Evolutionary conservation across 2,888 invertebrate genomes (phyloP), one percentile per base, ranked within the genome.

Genomic region (Ecliptopera silaceata): DNA sequence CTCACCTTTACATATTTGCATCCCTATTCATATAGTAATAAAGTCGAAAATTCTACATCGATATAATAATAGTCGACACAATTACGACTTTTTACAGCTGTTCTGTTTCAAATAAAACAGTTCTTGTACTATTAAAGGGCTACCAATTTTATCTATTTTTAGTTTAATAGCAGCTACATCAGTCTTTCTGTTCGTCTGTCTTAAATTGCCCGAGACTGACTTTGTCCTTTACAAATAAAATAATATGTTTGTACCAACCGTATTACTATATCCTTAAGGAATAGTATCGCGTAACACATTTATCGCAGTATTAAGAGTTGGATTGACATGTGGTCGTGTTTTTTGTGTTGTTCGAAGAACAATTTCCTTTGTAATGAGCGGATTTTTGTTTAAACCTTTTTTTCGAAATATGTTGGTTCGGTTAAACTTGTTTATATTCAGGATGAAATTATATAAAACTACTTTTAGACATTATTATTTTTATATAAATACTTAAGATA

Each of bases 201-300:
- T 84, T 80, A 86, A 87, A 88, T 88, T 87, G 83, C 74, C 80
- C 80, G 76, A 64, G 79, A 81, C 75, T 75, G 72, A 71, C 66
- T 58, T 69, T 67, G 67, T 60, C 62, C 50, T 62, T 66, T 55
- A 68, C 48, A 48, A 47, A 12, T 42, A 36, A 50, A 46, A 39
- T 44, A 26, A 56, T 55, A 48, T 47, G 34, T 11, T 26, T 22
- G 18, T 55, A 48, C 11, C 66, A 66, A 66, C 79, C 67, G 63
- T 77, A 73, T 55, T 1, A 0, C 12, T 0, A 10, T 2, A 1
- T 0, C 0, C 0, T 43, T 39, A 59, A 45, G 46, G 50, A 48
- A 45, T 29, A 57, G 20, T 63, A 63, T 51, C 11, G 45, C 34
- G 65, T 68, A 22, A 50, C 63, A 59, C 54, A 20, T 50, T 60